These are phyloP conservation scores for Danio tinwini DNA, from an alignment of 2,797 vertebrate species.

Conservation along the genomic window DNA sequence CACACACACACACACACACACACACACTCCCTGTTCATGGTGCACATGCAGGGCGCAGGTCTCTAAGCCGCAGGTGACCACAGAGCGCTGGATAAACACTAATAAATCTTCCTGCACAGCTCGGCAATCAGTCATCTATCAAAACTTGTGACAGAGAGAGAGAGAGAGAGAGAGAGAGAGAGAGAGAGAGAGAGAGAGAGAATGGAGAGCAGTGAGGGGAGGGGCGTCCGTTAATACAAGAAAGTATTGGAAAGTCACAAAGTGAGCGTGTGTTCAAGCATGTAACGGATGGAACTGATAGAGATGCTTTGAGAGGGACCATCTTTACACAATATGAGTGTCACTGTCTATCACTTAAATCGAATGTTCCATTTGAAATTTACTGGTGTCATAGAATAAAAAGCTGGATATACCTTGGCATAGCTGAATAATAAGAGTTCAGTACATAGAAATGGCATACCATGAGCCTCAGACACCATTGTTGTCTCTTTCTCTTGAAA, in stretches of 20 bases:
- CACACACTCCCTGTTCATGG: conserved; percentile 44
- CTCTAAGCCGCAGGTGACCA: conserved; percentile 64
- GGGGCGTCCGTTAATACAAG: conserved; percentile 3
- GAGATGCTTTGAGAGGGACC: too few species aligned
- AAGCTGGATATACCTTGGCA: too few species aligned
- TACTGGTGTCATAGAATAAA: too few species aligned
- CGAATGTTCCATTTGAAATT: too few species aligned
- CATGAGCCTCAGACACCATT: too few species aligned
- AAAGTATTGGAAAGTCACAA: conserved; percentile 40
- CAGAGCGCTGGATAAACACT: conserved; percentile 63
- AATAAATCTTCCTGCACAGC: conserved; percentile 63
- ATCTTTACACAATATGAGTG: too few species aligned
- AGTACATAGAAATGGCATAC: too few species aligned
- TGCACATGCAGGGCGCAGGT: conserved; percentile 61
- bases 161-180: conserved; percentile 61
- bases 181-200: conserved; percentile 66
- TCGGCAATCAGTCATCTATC: conserved; percentile 63
- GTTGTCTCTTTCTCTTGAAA: too few species aligned
- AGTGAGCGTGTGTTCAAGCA: neutral
- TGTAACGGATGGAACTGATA: too few species aligned
- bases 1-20: conserved; percentile 18
- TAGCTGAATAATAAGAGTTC: too few species aligned
- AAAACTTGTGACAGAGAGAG: conserved; percentile 59
- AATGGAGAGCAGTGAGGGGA: conserved; percentile 66
- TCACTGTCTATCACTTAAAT: too few species aligned